A percentile compares a stretch with the other conserved stretches of the same genome.
Conservation (phyloP, 2,113 vertebrate species). For the Tyrannus savana region DNA sequence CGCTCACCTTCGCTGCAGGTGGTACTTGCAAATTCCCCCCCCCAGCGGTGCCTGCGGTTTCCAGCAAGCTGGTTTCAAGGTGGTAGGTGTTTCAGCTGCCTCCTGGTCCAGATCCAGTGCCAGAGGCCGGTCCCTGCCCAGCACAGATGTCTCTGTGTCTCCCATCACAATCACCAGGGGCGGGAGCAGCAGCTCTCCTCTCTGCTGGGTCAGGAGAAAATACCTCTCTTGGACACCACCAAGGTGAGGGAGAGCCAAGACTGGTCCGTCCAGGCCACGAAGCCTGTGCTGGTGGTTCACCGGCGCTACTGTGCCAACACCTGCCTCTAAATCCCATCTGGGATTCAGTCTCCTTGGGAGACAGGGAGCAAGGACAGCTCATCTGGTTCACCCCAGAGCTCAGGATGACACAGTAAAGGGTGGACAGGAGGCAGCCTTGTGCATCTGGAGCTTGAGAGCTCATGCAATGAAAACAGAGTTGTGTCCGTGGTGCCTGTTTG, state of each 20-base stretch:
- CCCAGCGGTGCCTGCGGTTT: neutral
- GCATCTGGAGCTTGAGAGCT: neutral
- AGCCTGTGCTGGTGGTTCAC: neutral
- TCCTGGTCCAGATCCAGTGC: neutral
- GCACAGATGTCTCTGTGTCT: neutral
- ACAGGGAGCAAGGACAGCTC: neutral
- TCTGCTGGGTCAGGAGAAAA: neutral
- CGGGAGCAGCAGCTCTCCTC: neutral
- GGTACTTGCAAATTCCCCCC: neutral
- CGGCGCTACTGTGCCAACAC: neutral
- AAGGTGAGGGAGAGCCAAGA: neutral
- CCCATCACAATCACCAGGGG: accelerated
- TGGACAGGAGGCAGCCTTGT: neutral
- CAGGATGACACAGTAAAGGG: neutral
- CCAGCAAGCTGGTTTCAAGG: neutral
- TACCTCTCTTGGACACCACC: neutral
- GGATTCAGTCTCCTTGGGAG: neutral
- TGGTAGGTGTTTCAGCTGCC: neutral
- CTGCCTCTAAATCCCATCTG: neutral
- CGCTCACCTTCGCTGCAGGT: neutral
- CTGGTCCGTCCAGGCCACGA: accelerated
- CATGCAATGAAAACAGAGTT: neutral
- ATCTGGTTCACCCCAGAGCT: neutral
- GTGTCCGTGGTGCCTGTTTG: neutral
- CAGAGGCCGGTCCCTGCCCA: neutral